phyloP scores from a whole-genome alignment of 2,113 vertebrate species.

The Cyrtonyx montezumae region DNA sequence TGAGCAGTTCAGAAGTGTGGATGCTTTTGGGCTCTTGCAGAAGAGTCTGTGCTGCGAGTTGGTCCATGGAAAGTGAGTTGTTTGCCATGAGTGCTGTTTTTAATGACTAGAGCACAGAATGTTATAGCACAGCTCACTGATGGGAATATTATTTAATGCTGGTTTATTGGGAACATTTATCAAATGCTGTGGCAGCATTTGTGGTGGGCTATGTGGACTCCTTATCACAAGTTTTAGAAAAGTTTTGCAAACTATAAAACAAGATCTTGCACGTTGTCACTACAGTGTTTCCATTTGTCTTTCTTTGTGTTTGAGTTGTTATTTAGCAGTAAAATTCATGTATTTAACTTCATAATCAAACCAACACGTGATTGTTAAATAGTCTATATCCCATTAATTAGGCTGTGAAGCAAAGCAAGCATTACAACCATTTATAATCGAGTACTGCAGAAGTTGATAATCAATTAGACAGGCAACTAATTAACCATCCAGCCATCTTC shows the following conservation, averaged over 20 bases:
- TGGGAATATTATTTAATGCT: slow-evolving; percentile 1
- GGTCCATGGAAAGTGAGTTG: neutral
- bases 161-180: slow-evolving; percentile 50
- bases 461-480: slow-evolving; percentile 75
- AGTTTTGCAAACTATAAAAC: neutral
- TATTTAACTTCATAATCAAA: slow-evolving; percentile 52
- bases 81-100: neutral
- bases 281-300: neutral
- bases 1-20: rapidly evolving
- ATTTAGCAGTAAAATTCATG: slow-evolving; percentile 28
- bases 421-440: slow-evolving; percentile 53
- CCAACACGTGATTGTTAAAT: slow-evolving; percentile 44
- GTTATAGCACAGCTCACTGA: neutral
- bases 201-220: neutral
- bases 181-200: slow-evolving; percentile 30
- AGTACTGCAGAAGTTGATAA: slow-evolving; percentile 67
- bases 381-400: slow-evolving; percentile 74
- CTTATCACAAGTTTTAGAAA: neutral
- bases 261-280: neutral
- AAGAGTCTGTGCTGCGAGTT: neutral
- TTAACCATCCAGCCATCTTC: slow-evolving; percentile 71
- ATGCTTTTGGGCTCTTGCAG: neutral
- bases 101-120: slow-evolving; percentile 20
- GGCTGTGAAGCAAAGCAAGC: slow-evolving; percentile 48
- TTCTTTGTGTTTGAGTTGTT: neutral